These are phyloP conservation scores for Pipa parva DNA, from an alignment of 2,113 vertebrate genomes.

Conservation along the genomic window DNA sequence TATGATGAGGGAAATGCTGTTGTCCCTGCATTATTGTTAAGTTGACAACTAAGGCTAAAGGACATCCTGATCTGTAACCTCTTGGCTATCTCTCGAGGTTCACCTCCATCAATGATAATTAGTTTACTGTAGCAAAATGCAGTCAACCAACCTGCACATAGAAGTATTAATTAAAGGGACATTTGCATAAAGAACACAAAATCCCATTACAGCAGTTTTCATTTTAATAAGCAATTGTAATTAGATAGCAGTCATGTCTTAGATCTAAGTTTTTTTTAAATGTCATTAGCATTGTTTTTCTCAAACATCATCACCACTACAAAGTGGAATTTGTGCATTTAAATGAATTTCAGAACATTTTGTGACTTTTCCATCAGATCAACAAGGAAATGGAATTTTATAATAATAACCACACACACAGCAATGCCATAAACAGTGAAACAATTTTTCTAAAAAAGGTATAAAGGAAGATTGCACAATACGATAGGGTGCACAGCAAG, in stretches of 20 bases:
- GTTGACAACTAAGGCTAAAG: constrained; percentile 1
- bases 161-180: not conserved
- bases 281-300: no score
- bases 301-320: no score
- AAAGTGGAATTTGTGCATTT: no score
- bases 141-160: constrained; percentile 1
- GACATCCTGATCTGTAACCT: constrained; percentile 27
- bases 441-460: no score
- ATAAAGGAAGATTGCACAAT: no score
- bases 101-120: constrained; percentile 46
- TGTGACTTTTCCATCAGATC: no score
- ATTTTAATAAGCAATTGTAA: constrained; percentile 4
- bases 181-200: constrained; percentile 2
- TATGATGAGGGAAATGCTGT: constrained; percentile 41
- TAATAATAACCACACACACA: no score
- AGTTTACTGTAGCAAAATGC: constrained; percentile 42
- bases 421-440: no score
- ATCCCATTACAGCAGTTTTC: not conserved
- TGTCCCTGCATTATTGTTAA: constrained; percentile 28
- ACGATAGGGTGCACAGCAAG: no score
- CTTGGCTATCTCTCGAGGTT: constrained; percentile 26
- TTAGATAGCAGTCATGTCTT: not conserved
- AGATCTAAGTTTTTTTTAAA: no score
- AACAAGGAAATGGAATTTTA: no score
- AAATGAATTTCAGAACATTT: no score